Base-by-base conservation (phyloP, 2,113 vertebrate genomes). In the Cyphomyrus discorhynchus region DNA sequence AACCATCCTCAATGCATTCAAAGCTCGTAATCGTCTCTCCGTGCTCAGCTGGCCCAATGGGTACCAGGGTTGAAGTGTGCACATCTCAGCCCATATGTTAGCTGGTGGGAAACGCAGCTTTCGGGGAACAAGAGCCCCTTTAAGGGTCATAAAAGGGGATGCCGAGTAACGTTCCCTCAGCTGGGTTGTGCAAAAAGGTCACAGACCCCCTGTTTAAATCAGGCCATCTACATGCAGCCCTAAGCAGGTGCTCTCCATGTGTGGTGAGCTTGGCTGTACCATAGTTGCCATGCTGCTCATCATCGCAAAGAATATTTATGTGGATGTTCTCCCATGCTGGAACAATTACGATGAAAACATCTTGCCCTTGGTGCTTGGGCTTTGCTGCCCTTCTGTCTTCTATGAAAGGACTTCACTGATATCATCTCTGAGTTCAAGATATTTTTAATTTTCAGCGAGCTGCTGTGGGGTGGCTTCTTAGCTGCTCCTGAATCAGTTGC, bases 401-500 rank as follows among this genome's bases (percentile, higher is more conserved):
- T 56, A 19, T 83, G 88, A 5, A 82, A 77, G 19, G 31, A 42
- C 45, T 82, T 49, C 47, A 52, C 88, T 89, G 88, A 89, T 89
- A 50, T 83, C 88, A 89, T 83, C 70, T 35, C 47, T 35, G 66
- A 80, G 66, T 5, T 19, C 31, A 52, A 52, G 88, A 74, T 52
- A 89, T 80, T 89, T 89, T 31, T 31, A 49, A 88, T 88, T 88
- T 88, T 88, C 10, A 62, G 58, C 45, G 24, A n/a, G 27, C 24
- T 66, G n/a, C 62, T n/a, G 31, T 42, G 42, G 15, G 17, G 24
- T 27, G 56, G 11, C 77, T 74, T 74, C 27, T 88, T 74, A 83
- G 49, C 74, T 52, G 24, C 31, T 89, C 74, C 80, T 56, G 49
- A 89, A 83, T 89, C 74, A 89, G 80, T 89, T 83, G 49, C 88